These are phyloP conservation scores for Mimas tiliae DNA, from an alignment of 2,888 invertebrate species.

Conservation along the genomic window DNA sequence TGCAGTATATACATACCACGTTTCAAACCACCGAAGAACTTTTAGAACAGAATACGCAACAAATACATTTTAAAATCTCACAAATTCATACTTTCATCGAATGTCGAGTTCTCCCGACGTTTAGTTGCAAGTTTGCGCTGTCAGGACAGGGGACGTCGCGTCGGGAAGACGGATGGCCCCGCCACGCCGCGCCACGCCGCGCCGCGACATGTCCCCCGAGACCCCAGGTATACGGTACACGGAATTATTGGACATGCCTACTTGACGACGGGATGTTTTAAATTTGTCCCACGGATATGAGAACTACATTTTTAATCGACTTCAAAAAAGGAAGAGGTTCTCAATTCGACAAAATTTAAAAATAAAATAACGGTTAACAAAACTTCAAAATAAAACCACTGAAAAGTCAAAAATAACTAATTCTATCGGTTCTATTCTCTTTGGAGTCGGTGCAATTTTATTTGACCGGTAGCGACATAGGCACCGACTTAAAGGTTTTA, in stretches of 20 bases:
- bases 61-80: neutral
- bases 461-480: too few relatives aligned
- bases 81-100: neutral
- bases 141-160: slow-evolving; percentile 25
- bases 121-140: slow-evolving; percentile 25
- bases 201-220: slow-evolving; percentile 34
- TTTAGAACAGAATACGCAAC: neutral
- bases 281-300: neutral
- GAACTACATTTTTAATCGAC: neutral
- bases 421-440: too few relatives aligned
- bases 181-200: too few relatives aligned
- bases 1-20: too few relatives aligned
- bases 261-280: neutral
- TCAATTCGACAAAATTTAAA: too few relatives aligned
- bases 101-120: neutral
- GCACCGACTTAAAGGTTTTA: too few relatives aligned
- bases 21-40: too few relatives aligned
- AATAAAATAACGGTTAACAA: too few relatives aligned
- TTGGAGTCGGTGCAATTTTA: too few relatives aligned
- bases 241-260: slow-evolving; percentile 10
- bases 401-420: too few relatives aligned
- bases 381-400: too few relatives aligned
- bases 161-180: slow-evolving; percentile 39
- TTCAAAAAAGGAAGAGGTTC: too few relatives aligned
- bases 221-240: slow-evolving; percentile 26